Evolutionary conservation across 2,888 invertebrate genomes (phyloP), one percentile per base, ranked within the genome.

Genomic region (Sericinus montela): DNA sequence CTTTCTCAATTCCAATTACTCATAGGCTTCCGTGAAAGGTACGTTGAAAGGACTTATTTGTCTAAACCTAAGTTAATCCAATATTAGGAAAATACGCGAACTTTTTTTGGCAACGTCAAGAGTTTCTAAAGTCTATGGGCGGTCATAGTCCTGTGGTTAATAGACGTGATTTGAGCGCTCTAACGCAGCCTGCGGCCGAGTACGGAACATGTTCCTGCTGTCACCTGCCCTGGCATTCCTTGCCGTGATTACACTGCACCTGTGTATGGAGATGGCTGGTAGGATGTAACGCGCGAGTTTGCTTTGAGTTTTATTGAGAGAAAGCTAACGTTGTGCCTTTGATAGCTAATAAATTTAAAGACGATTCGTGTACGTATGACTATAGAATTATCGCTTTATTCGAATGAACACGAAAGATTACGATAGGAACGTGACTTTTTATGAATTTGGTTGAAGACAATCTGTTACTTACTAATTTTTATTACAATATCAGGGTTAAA

Each of bases 101-200:
- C n/a, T n/a, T n/a, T n/a, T n/a, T n/a, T n/a, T n/a, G n/a, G n/a
- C n/a, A n/a, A n/a, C n/a, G n/a, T n/a, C 7, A 8, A 6, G 16
- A 34, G 23, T 7, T 67, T 67, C 39, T 9, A 63, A 62, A 51
- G 52, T 70, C 78, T 82, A 63, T 72, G 67, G 63, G 56, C 75
- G 84, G 84, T 83, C 81, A 79, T 79, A 87, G 86, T 84, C 86
- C 85, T 86, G 80, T 63, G 77, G 82, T 80, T 80, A 83, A 79
- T 81, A 79, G 81, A 79, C 76, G 83, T 84, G 84, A 85, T 85
- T 87, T 82, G 82, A 85, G 76, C 70, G 69, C 63, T 75, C 74
- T 75, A 76, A 73, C 75, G 78, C 75, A 69, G 75, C 69, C 62
- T 62, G 69, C 68, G 57, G 55, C 62, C 34, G 38, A 30, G 40